phyloP scores from a whole-genome alignment of 1,140 invertebrate species.

The Neelides sp. region DNA sequence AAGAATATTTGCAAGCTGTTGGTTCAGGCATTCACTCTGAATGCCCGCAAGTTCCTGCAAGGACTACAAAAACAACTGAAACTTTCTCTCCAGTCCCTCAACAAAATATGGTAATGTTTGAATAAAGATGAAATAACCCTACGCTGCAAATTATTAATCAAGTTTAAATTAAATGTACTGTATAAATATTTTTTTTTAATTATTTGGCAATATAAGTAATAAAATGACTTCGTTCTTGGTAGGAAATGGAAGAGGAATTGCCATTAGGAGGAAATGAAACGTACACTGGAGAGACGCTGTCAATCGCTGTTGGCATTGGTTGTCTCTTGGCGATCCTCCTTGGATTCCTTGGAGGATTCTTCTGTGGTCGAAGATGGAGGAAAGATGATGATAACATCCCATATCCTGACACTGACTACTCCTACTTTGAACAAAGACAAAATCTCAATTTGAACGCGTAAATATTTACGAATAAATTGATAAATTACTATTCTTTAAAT shows the following conservation, averaged over 20 bases:
- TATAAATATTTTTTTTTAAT: no score
- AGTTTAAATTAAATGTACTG: no score
- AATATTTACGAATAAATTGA: no score
- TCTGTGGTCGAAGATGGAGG: constrained; percentile 35
- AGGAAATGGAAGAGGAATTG: no score
- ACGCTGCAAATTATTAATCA: no score
- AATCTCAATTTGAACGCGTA: constrained; percentile 31
- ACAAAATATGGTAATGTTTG: no score
- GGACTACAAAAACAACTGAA: no score
- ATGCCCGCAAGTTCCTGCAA: constrained; percentile 46
- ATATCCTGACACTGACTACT: constrained; percentile 37
- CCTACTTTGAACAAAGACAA: constrained; percentile 37
- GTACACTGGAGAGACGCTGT: constrained; percentile 41
- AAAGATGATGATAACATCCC: constrained; percentile 38
- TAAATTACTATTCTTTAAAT: not conserved
- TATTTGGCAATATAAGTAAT: no score
- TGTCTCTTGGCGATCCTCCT: constrained; percentile 40
- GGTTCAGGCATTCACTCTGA: constrained; percentile 63
- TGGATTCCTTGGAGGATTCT: constrained; percentile 41
- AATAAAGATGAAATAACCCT: no score
- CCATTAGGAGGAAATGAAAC: no score
- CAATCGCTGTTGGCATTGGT: constrained; percentile 40
- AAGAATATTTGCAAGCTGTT: constrained; percentile 63
- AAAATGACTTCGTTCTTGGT: no score
- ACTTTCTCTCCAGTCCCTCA: no score